Percentiles rank a stretch among this genome's conserved stretches.
Evolutionary conservation across 2,113 vertebrate genomes (phyloP).

Genomic region (Perccottus glenii): DNA sequence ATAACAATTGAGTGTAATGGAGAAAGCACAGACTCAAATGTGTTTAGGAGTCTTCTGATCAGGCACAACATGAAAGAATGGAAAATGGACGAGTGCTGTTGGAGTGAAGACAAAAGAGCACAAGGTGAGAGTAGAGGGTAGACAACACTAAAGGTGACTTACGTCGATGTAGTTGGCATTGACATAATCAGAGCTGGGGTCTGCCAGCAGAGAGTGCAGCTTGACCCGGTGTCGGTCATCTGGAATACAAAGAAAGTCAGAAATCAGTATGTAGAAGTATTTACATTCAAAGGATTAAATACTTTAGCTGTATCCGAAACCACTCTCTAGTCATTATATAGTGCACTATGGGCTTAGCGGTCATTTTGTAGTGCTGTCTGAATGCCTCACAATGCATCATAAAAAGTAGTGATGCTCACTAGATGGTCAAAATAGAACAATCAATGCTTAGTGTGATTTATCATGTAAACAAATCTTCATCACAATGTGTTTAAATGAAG

Average conservation of each 20-base stretch:
- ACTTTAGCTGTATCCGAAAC: too few relatives aligned
- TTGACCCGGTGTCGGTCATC: slow-evolving; percentile 93
- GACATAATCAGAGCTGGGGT: slow-evolving; percentile 90
- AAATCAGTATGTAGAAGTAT: not conserved
- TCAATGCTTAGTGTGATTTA: too few relatives aligned
- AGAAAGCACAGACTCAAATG: not conserved
- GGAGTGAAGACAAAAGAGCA: not conserved
- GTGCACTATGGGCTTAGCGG: too few relatives aligned
- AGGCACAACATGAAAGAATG: slow-evolving; percentile 9
- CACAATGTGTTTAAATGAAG: too few relatives aligned
- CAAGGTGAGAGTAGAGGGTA: not conserved
- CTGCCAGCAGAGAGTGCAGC: slow-evolving; percentile 90
- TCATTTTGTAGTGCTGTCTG: too few relatives aligned
- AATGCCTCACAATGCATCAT: too few relatives aligned
- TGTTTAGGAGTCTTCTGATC: slow-evolving; percentile 11
- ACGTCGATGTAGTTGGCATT: slow-evolving; percentile 97
- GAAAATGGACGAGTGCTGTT: not conserved
- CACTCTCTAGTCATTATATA: too few relatives aligned
- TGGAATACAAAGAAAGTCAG: slow-evolving; percentile 57
- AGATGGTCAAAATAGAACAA: too few relatives aligned
- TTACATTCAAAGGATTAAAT: too few relatives aligned
- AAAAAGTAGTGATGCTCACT: too few relatives aligned
- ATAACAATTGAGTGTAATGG: slow-evolving; percentile 5
- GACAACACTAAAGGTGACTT: slow-evolving; percentile 69
- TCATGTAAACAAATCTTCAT: too few relatives aligned